Evolutionary conservation across 2,888 invertebrate genomes (phyloP).

Genomic region (Dysmachus trigonus): DNA sequence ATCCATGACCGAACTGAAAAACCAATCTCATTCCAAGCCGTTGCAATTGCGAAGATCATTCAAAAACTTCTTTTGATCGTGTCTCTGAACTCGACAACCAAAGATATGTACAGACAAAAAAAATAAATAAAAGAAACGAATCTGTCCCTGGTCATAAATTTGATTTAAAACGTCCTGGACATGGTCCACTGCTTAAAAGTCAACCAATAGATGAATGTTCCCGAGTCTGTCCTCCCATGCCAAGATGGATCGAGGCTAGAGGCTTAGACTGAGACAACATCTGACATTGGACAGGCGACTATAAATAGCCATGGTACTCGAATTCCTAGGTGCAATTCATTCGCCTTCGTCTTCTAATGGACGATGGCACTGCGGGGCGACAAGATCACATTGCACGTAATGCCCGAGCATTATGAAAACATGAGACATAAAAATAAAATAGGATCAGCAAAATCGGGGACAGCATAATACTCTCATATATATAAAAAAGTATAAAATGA

Average conservation of each 20-base stretch:
- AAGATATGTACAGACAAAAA: not conserved
- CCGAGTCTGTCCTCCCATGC: not conserved
- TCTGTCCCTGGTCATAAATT: not conserved
- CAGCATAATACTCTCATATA: not conserved
- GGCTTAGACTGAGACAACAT: not conserved
- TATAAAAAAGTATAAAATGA: not conserved
- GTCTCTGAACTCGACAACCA: not conserved
- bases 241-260: not conserved
- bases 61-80: not conserved
- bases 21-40: not conserved
- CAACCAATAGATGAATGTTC: not conserved
- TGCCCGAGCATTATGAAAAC: not conserved
- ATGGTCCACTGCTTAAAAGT: not conserved
- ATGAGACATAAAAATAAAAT: not conserved
- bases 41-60: not conserved
- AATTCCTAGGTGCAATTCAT: not conserved
- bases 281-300: conserved; percentile 1
- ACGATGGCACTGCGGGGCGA: not conserved
- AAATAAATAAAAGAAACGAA: not conserved
- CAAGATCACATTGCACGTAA: not conserved
- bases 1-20: not conserved
- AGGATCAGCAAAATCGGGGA: not conserved
- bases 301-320: not conserved
- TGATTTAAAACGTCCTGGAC: not conserved
- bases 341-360: not conserved